These are phyloP conservation scores for Myotis brandtii DNA, from an alignment of 2,113 vertebrate genomes.

Conservation along the genomic window DNA sequence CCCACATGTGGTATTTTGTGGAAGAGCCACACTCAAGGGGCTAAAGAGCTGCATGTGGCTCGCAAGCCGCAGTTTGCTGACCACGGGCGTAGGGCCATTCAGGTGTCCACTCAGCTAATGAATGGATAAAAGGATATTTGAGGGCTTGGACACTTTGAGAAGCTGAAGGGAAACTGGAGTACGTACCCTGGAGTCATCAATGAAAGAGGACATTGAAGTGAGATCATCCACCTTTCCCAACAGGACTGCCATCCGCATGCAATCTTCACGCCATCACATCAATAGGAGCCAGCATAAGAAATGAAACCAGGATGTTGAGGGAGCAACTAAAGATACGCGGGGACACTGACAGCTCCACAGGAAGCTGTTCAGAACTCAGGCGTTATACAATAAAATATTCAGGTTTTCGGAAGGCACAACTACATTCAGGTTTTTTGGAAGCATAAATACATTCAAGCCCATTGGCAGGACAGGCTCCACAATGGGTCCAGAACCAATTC, in stretches of 20 bases:
- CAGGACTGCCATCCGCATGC: not conserved
- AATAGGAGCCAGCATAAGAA: not conserved
- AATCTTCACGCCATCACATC: not conserved
- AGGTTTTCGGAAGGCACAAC: not conserved
- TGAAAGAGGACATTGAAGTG: not conserved
- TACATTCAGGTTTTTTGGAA: not conserved
- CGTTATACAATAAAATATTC: not conserved
- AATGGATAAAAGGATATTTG: not conserved
- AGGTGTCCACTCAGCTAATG: not conserved
- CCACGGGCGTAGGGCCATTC: fast-evolving
- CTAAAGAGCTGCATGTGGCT: too few species aligned
- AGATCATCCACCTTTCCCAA: not conserved
- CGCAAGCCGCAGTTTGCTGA: too few species aligned
- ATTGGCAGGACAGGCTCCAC: not conserved
- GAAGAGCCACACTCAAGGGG: too few species aligned
- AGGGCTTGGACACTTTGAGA: not conserved
- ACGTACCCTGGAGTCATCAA: not conserved
- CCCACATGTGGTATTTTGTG: too few species aligned
- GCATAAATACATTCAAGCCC: not conserved
- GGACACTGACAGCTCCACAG: not conserved
- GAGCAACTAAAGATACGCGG: not conserved
- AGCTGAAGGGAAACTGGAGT: not conserved
- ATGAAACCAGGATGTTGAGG: not conserved
- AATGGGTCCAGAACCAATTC: not conserved
- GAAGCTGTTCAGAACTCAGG: not conserved